Conservation (phyloP, 2,113 vertebrate species). For the Clarias magur region DNA sequence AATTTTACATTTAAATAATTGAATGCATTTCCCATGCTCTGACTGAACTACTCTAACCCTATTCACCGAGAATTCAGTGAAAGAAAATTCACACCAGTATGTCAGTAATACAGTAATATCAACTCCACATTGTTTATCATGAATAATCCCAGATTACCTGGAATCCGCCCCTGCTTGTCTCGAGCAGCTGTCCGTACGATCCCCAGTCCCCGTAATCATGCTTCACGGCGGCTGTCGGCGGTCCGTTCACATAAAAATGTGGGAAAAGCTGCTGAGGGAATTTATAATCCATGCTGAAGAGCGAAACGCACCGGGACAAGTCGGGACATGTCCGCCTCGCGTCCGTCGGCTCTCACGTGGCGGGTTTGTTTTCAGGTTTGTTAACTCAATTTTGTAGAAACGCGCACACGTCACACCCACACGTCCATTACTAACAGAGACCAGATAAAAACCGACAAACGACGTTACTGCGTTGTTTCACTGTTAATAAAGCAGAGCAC, state of each 20-base stretch:
- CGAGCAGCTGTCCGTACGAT: constrained; percentile 54
- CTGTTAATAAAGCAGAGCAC: not conserved
- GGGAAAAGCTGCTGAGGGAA: constrained; percentile 69
- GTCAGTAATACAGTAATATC: no score
- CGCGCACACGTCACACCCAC: not conserved
- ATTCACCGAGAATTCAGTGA: no score
- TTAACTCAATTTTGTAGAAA: not conserved
- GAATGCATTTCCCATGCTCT: no score
- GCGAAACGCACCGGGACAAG: not conserved
- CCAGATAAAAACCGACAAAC: not conserved
- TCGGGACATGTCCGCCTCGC: not conserved
- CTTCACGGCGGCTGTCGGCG: constrained; percentile 42
- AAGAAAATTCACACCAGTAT: no score
- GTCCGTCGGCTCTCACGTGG: not conserved
- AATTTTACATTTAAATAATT: no score
- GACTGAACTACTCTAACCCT: no score
- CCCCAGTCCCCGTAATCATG: constrained; percentile 60
- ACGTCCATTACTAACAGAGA: not conserved
- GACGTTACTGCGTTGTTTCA: not conserved
- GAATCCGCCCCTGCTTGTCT: not conserved
- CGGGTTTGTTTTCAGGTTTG: not conserved
- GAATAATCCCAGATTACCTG: constrained; percentile 53
- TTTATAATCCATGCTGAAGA: constrained; percentile 60
- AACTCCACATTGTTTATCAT: no score
- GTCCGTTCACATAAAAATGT: constrained; percentile 60